Percentiles rank a stretch among this genome's conserved stretches.
Evolutionary conservation across 2,888 invertebrate species (phyloP).

Genomic region (Eristalinus sepulchralis): DNA sequence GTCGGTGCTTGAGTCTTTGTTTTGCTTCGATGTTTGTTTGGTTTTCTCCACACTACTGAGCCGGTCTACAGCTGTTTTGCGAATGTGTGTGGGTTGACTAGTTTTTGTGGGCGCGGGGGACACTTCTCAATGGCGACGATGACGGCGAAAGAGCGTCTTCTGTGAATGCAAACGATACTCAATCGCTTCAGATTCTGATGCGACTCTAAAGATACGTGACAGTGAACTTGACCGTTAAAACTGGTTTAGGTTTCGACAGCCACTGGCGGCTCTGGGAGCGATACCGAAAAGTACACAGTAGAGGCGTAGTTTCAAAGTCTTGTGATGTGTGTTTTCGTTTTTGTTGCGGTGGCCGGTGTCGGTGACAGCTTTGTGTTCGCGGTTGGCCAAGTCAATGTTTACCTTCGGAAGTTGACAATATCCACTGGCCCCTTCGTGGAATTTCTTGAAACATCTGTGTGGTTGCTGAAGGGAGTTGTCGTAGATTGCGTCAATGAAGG

Average conservation of each 20-base stretch:
- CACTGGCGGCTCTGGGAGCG: background rate
- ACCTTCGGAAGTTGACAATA: background rate
- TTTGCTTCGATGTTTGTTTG: constrained; percentile 16
- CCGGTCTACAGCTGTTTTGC: background rate
- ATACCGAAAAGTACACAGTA: background rate
- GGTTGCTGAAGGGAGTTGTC: too few relatives aligned
- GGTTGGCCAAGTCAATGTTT: background rate
- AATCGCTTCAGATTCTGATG: background rate
- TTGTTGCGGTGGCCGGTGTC: too few relatives aligned
- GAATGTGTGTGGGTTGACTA: background rate
- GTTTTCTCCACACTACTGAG: constrained; percentile 5
- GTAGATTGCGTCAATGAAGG: too few relatives aligned
- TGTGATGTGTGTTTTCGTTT: too few relatives aligned
- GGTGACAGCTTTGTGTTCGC: too few relatives aligned
- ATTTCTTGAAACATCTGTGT: too few relatives aligned
- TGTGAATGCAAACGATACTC: background rate
- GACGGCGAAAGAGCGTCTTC: background rate
- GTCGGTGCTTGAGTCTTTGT: constrained; percentile 10
- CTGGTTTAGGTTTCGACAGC: background rate
- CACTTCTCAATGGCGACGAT: background rate
- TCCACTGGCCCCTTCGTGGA: background rate
- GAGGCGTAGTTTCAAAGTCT: too few relatives aligned
- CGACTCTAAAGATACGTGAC: background rate
- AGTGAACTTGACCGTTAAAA: background rate
- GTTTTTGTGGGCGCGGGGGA: background rate